These are phyloP conservation scores for Pseudomyrmex gracilis DNA, from an alignment of 1,140 invertebrate genomes.

Conservation along the genomic window DNA sequence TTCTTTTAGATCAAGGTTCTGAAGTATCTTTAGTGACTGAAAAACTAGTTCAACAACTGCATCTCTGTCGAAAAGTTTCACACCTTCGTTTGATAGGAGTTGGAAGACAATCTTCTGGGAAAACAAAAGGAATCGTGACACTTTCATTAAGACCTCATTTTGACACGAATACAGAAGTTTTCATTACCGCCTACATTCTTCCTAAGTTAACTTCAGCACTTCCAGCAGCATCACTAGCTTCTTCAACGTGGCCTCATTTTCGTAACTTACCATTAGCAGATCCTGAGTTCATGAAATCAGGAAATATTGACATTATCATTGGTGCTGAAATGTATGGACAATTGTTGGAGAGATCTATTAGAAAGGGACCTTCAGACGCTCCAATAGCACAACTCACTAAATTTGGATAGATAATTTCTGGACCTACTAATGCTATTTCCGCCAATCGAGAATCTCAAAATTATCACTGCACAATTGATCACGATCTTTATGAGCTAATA, in stretches of 20 bases:
- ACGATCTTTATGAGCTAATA: background rate
- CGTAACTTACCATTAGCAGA: background rate
- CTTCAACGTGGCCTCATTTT: background rate
- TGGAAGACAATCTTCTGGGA: background rate
- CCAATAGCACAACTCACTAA: background rate
- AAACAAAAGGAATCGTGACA: background rate
- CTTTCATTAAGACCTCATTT: background rate
- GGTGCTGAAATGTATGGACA: background rate
- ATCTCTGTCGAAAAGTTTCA: background rate
- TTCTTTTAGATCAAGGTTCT: slow-evolving; percentile 54
- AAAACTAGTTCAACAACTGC: background rate
- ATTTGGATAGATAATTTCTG: background rate
- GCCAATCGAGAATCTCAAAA: background rate
- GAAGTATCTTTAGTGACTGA: background rate
- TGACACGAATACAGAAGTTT: background rate
- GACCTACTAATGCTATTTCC: background rate
- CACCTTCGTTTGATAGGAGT: background rate
- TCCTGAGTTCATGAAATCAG: background rate
- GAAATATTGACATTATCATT: background rate
- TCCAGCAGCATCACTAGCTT: background rate
- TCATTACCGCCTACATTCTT: background rate
- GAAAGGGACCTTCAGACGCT: background rate
- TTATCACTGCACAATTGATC: no score
- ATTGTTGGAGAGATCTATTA: background rate
- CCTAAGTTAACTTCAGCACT: background rate